These are phyloP conservation scores for Bellardia bayeri DNA, from an alignment of 2,888 invertebrate genomes.

Conservation along the genomic window DNA sequence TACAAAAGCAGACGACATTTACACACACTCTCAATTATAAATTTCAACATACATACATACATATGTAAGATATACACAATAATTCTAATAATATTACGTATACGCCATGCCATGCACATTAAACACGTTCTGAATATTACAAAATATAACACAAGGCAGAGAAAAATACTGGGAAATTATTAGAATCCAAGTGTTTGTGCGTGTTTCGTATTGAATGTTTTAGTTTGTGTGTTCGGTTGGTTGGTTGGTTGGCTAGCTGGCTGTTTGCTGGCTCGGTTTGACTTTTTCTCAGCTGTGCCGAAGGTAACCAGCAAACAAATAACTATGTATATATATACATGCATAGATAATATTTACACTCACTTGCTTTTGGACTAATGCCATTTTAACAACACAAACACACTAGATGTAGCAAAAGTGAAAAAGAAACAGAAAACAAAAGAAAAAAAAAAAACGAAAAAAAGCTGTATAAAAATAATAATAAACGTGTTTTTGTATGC, in stretches of 20 bases:
- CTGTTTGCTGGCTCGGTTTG: slow-evolving; percentile 49
- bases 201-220: not conserved
- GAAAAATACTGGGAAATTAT: slow-evolving; percentile 60
- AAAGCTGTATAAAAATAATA: not conserved
- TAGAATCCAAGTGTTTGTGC: not conserved
- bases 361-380: slow-evolving; percentile 62
- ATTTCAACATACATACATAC: not conserved
- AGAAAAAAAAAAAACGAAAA: slow-evolving; percentile 11
- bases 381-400: slow-evolving; percentile 55
- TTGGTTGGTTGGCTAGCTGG: not conserved
- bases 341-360: not conserved
- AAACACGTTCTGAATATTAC: not conserved
- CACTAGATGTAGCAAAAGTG: slow-evolving; percentile 2
- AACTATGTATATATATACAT: not conserved
- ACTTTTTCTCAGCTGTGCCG: slow-evolving; percentile 56
- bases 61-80: slow-evolving; percentile 27
- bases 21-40: not conserved
- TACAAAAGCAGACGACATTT: not conserved
- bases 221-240: not conserved
- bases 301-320: slow-evolving; percentile 55
- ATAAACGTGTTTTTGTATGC: slow-evolving; percentile 64
- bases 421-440: slow-evolving; percentile 41
- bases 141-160: not conserved
- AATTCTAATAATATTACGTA: slow-evolving; percentile 23
- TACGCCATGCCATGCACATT: not conserved